Base-by-base conservation (phyloP, 1,140 invertebrate species). In the Ceratina australensis region DNA sequence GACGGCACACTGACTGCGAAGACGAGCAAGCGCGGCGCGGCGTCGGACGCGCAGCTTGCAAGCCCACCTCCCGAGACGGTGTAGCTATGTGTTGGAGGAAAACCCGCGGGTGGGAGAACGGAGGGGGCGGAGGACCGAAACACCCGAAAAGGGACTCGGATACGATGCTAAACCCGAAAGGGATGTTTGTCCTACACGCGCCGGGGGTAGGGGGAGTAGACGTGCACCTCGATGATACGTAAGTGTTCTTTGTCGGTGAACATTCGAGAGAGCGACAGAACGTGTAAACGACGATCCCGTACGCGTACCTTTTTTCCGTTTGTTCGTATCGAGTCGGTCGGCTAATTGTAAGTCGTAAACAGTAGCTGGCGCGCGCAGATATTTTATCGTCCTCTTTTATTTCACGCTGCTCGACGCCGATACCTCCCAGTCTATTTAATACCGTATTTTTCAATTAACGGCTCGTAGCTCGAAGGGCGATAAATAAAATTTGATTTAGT, bases 1-100 rank as follows among this genome's bases (percentile, higher is more conserved):
- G 87, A 91, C 91, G 90, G 90, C 88, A 90, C 82, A 92, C 91
- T 92, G 90, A 87, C 86, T 87, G 77, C 80, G 87, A 88, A 88
- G 87, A 87, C 86, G 87, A 88, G 83, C 56, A 78, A 85, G 83
- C 85, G 82, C 52, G 52, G 82, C 84, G 87, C 82, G 81, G 84
- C 85, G 83, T 83, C 80, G 82, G 84, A 84, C 87, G 87, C 87
- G 86, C 88, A 88, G 79, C 74, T 78, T 85, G 84, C 85, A 74
- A 87, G 84, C 56, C 82, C 82, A 79, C 85, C 79, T 80, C 57
- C 79, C 76, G 80, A 80, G 78, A 74, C 60, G 75, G 75, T 7
- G 84, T 42, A 42, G 33, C 5, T 42, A 10, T 42, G 61, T 75
- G 72, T 68, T 47, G 75, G 82, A 72, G 71, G 66, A 68, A 72